A percentile compares a stretch with the other conserved stretches of the same genome.
These are phyloP conservation scores for Allygus modestus DNA, from an alignment of 2,888 invertebrate species.

Conservation along the genomic window DNA sequence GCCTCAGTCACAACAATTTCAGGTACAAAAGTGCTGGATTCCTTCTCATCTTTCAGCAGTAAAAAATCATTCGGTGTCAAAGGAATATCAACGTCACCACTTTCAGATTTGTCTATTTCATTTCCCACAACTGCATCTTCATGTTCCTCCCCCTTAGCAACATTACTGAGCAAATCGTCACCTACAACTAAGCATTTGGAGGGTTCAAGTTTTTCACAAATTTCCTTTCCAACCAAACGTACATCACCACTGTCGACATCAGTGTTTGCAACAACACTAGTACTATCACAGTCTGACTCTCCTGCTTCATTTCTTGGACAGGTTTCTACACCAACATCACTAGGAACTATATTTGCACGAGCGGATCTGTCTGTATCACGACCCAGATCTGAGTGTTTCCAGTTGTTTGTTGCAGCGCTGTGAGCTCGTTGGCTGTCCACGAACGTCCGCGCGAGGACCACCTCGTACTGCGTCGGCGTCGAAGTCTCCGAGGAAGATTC, in stretches of 20 bases:
- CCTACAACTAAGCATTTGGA: conserved; percentile 1
- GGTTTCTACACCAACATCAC: background rate
- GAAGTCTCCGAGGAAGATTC: conserved; percentile 45
- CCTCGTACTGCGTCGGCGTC: conserved; percentile 49
- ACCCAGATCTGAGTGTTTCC: background rate
- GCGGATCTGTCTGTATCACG: background rate
- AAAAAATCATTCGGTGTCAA: conserved; percentile 12
- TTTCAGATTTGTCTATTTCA: background rate
- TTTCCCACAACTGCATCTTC: background rate
- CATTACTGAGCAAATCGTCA: conserved; percentile 47
- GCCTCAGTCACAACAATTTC: conserved; percentile 69
- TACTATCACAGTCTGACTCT: conserved; percentile 20
- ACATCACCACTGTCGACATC: background rate
- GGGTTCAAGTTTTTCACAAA: background rate
- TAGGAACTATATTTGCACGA: conserved; percentile 27
- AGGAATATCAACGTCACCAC: background rate
- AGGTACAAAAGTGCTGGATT: conserved; percentile 64
- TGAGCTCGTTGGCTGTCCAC: background rate
- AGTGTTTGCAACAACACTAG: background rate
- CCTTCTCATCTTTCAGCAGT: conserved; percentile 11
- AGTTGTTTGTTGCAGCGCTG: background rate
- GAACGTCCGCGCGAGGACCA: conserved; percentile 14
- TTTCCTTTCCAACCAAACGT: background rate
- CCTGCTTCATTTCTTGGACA: background rate
- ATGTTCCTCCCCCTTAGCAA: background rate